Percentiles rank a stretch among this genome's conserved stretches.
These are phyloP conservation scores for Portunus trituberculatus DNA, from an alignment of 1,140 invertebrate species.

Conservation along the genomic window DNA sequence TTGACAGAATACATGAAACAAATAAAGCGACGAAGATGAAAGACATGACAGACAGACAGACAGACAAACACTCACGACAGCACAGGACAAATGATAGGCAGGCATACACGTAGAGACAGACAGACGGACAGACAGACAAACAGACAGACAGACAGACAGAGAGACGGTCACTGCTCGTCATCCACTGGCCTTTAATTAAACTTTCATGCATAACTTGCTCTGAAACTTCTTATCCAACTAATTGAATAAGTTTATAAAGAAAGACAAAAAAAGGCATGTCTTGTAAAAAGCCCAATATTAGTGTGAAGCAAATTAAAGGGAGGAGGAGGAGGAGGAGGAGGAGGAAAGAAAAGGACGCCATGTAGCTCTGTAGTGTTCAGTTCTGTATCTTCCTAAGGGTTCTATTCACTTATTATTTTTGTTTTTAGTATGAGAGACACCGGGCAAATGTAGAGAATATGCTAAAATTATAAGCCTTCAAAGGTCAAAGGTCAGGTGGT, in stretches of 20 bases:
- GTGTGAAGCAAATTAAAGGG: neutral
- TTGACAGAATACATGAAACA: too few species aligned
- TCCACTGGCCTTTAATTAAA: neutral
- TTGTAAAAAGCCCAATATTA: neutral
- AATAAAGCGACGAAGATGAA: too few species aligned
- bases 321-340: too few species aligned
- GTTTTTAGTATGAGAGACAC: too few species aligned
- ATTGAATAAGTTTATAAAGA: constrained; percentile 15
- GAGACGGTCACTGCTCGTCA: neutral
- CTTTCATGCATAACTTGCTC: neutral
- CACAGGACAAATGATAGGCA: neutral
- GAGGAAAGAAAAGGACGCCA: too few species aligned
- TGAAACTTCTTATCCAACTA: constrained; percentile 13
- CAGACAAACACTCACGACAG: neutral
- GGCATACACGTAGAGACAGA: neutral
- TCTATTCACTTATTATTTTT: too few species aligned
- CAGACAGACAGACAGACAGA: too few species aligned
- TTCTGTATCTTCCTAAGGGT: too few species aligned
- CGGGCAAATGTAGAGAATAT: too few species aligned
- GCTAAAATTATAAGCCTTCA: too few species aligned
- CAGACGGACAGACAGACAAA: neutral
- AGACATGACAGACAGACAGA: neutral
- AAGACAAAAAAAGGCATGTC: neutral
- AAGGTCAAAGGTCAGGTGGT: too few species aligned
- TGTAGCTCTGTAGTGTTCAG: too few species aligned